Base-by-base conservation (phyloP, 2,888 invertebrate species). In the Auanema freiburgensis region DNA sequence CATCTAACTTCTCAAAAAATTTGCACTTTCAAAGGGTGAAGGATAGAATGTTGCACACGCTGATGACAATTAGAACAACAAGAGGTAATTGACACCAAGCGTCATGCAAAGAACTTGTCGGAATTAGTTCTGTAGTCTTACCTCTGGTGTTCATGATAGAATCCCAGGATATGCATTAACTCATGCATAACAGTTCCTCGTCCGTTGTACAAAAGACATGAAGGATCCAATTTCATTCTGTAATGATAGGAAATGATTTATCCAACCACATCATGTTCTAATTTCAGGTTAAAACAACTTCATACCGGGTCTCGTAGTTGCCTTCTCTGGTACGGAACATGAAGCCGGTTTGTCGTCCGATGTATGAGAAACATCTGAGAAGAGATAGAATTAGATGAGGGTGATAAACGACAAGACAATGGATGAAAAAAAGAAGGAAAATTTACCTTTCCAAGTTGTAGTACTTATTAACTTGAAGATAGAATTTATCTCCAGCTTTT, bases 151-250 rank as follows among this genome's bases (percentile, higher is more conserved):
- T 73, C 73, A 50, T 73, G 73, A 55, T 73, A 73, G 67, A 73
- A 73, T 43, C 73, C 73, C 24, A 73, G 66, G 40, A 73, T 73
- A 60, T 73, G 73, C 73, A 73, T 73, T 51, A 73, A 50, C 61
- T 73, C 73, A 33, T 73, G 73, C 62, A 71, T 70, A 10, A 73
- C 73, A 49, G 70, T 73, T 43, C 70, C 73, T 12, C 67, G 51
- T 24, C 73, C 73, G 25, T 73, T 73, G 64, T 63, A 73, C 1
- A 56, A 43, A 10, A 73, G 62, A 42, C 73, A 73, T 0, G 65
- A 57, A n/a, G 73, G 70, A 40, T 67, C 73, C 10, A 73, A 66
- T 57, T 69, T 73, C 73, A 73, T 73, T 44, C 63, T 60, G 33
- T 8, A 43, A 41, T 21, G 3, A 10, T 46, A 46, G 21, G 10